Evolutionary conservation across 1,140 invertebrate species (phyloP).

Genomic region (Rhagoletis zephyria): DNA sequence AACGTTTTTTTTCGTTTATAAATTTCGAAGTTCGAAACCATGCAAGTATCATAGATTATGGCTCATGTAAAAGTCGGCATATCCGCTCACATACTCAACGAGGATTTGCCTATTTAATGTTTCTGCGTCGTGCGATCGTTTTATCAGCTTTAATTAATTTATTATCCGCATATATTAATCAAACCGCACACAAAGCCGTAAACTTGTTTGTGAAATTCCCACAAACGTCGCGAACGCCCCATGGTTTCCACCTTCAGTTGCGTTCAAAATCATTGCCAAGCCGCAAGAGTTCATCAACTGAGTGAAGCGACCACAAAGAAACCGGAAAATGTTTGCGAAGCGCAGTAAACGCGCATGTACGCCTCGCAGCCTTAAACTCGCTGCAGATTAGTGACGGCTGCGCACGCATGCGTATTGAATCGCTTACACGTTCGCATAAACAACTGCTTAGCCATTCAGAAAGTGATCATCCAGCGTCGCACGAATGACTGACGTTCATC

Average conservation of each 20-base stretch:
- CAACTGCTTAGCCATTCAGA: background rate
- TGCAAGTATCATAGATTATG: too few species aligned
- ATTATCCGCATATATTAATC: background rate
- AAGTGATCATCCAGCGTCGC: background rate
- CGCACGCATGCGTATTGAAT: background rate
- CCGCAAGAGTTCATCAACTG: slow-evolving; percentile 6
- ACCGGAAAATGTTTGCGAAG: slow-evolving; percentile 27
- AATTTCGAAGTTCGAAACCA: too few species aligned
- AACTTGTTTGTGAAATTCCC: background rate
- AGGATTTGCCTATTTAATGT: too few species aligned
- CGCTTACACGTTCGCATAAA: background rate
- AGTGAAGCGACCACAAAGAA: background rate
- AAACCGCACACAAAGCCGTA: background rate
- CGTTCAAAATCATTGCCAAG: background rate
- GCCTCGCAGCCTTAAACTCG: background rate
- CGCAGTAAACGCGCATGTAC: background rate
- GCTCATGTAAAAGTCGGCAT: too few species aligned
- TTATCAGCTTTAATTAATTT: background rate
- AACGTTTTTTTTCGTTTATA: too few species aligned
- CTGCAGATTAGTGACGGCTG: background rate
- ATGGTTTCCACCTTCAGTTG: background rate
- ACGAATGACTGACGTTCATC: background rate
- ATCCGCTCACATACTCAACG: too few species aligned
- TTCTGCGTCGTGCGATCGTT: too few species aligned
- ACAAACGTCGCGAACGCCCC: background rate